Conservation (phyloP, 2,113 vertebrate genomes). For the Sula dactylatra region DNA sequence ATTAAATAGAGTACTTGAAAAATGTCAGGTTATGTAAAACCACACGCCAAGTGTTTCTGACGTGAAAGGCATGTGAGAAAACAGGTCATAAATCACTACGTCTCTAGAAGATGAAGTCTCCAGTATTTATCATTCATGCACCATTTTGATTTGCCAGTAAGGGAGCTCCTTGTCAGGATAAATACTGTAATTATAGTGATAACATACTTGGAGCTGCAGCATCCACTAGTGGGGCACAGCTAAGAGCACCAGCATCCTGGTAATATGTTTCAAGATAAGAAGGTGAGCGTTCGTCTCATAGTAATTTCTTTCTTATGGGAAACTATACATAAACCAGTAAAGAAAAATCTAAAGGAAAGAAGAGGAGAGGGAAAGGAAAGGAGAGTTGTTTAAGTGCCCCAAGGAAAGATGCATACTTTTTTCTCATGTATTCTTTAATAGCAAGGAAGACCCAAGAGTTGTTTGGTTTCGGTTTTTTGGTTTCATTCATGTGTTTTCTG, state of each 20-base stretch:
- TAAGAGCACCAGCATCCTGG: neutral
- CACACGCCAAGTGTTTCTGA: slow-evolving; percentile 17
- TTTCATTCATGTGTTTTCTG: neutral
- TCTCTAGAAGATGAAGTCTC: slow-evolving; percentile 14
- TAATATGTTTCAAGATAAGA: neutral
- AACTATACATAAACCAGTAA: neutral
- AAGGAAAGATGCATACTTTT: neutral
- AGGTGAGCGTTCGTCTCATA: neutral
- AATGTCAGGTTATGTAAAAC: slow-evolving; percentile 45
- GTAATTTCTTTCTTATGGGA: neutral
- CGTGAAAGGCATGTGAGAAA: slow-evolving; percentile 32
- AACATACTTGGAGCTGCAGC: neutral
- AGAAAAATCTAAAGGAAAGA: neutral
- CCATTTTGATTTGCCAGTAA: neutral
- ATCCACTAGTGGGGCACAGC: neutral
- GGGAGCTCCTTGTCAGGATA: neutral
- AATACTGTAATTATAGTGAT: neutral
- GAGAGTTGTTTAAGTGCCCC: neutral
- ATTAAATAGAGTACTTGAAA: slow-evolving; percentile 46
- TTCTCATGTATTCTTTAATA: neutral
- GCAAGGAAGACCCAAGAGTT: neutral
- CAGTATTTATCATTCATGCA: neutral
- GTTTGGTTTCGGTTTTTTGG: no score
- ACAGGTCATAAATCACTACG: slow-evolving; percentile 54
- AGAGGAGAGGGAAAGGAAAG: neutral